Conservation (phyloP, 35 echinoderm and acorn worm species). For the Patiria miniata region DNA sequence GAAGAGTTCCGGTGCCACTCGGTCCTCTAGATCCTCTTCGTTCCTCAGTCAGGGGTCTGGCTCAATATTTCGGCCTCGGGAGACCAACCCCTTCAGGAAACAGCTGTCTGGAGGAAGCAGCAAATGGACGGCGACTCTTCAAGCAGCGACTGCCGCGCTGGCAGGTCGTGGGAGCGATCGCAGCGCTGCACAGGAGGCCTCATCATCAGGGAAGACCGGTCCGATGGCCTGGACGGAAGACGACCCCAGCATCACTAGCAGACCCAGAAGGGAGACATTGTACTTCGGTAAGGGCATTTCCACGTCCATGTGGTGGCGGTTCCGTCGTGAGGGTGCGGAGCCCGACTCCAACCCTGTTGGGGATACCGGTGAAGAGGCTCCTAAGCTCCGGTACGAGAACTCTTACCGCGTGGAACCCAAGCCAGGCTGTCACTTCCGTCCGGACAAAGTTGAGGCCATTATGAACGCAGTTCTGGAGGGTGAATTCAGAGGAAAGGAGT, state of each 20-base stretch:
- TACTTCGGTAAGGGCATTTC: constrained; percentile 6
- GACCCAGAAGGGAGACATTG: neutral
- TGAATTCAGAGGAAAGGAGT: neutral
- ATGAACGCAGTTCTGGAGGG: neutral
- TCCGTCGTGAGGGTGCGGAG: neutral
- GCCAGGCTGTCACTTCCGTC: constrained; percentile 2
- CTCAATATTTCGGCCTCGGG: neutral
- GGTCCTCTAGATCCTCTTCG: neutral
- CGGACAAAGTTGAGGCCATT: neutral
- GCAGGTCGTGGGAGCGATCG: neutral
- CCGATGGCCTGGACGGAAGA: neutral
- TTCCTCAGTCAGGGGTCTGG: neutral
- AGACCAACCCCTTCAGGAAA: neutral
- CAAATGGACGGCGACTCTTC: neutral
- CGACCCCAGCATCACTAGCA: neutral
- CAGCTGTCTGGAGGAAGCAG: neutral
- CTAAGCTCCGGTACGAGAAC: neutral
- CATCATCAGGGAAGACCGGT: neutral
- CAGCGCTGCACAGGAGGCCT: neutral
- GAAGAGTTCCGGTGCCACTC: neutral
- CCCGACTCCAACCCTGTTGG: neutral
- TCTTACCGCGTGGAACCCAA: neutral
- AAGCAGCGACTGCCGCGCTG: neutral
- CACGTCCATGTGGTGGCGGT: constrained; percentile 22
- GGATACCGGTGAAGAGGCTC: neutral